Conservation (phyloP, 1,140 invertebrate genomes). For the Trinorchestia longiramus region DNA sequence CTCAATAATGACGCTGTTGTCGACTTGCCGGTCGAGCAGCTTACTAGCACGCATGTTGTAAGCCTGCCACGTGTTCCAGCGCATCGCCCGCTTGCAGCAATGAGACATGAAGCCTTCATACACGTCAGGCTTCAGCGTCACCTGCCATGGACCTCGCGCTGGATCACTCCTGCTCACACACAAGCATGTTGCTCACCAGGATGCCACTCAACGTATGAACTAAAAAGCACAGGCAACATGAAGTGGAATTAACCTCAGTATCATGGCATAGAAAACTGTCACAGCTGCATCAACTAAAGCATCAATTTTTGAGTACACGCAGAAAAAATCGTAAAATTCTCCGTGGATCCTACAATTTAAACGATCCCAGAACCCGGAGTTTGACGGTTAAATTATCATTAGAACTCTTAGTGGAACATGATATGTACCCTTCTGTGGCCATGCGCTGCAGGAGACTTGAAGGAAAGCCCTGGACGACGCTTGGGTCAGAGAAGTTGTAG, state of each 20-base stretch:
- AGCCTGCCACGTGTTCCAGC: constrained; percentile 88
- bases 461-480: constrained; percentile 25
- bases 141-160: constrained; percentile 81
- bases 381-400: not conserved
- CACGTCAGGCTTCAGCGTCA: constrained; percentile 80
- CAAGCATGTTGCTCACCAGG: not conserved
- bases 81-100: constrained; percentile 81
- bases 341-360: too few species aligned
- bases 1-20: constrained; percentile 82
- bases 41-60: constrained; percentile 79
- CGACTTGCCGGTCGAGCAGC: constrained; percentile 76
- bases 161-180: constrained; percentile 67
- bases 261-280: too few species aligned
- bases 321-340: too few species aligned
- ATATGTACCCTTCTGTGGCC: not conserved
- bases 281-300: too few species aligned
- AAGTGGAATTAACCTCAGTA: too few species aligned
- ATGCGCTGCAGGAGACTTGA: not conserved
- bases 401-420: not conserved
- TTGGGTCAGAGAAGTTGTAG: constrained; percentile 20
- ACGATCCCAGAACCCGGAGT: too few species aligned
- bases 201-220: too few species aligned
- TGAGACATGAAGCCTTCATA: constrained; percentile 82
- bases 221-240: too few species aligned
- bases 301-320: not conserved